phyloP scores from a whole-genome alignment of 1,140 invertebrate species.

The Stenopsyche tienmushanensis region DNA sequence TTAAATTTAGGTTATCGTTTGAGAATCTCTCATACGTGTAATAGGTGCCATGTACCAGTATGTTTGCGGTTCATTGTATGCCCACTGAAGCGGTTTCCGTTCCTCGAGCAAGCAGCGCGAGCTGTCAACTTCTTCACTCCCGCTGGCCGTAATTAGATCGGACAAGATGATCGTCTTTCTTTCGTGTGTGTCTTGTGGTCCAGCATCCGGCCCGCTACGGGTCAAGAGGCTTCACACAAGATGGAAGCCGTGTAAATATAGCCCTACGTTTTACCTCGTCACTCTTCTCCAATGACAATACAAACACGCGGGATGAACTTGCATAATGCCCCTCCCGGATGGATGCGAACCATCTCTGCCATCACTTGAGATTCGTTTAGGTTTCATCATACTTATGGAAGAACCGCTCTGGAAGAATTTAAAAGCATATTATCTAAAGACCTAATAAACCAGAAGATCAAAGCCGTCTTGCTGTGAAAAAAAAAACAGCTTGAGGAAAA shows the following conservation, averaged over 20 bases:
- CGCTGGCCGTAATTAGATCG: not conserved
- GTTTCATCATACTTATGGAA: too few species aligned
- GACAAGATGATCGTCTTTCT: conserved; percentile 16
- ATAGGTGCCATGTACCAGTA: conserved; percentile 6
- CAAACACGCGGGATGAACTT: not conserved
- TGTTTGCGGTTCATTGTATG: conserved; percentile 29
- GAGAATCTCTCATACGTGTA: not conserved
- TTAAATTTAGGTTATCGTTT: too few species aligned
- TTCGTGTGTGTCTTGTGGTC: conserved; percentile 17
- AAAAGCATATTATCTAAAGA: too few species aligned
- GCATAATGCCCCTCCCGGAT: conserved; percentile 1
- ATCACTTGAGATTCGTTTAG: too few species aligned
- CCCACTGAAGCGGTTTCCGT: conserved; percentile 12
- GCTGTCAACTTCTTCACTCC: not conserved
- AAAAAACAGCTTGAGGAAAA: too few species aligned
- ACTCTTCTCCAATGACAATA: conserved; percentile 3
- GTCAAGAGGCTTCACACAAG: conserved; percentile 32
- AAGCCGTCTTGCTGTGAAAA: too few species aligned
- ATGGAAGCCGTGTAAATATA: conserved; percentile 8
- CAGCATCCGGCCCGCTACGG: conserved; percentile 28
- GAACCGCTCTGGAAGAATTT: too few species aligned
- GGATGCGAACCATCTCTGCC: too few species aligned
- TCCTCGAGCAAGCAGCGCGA: conserved; percentile 4
- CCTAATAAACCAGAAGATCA: too few species aligned
- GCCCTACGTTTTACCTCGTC: not conserved